Conservation (phyloP, 2,797 vertebrate species). For the Platalea minor region DNA sequence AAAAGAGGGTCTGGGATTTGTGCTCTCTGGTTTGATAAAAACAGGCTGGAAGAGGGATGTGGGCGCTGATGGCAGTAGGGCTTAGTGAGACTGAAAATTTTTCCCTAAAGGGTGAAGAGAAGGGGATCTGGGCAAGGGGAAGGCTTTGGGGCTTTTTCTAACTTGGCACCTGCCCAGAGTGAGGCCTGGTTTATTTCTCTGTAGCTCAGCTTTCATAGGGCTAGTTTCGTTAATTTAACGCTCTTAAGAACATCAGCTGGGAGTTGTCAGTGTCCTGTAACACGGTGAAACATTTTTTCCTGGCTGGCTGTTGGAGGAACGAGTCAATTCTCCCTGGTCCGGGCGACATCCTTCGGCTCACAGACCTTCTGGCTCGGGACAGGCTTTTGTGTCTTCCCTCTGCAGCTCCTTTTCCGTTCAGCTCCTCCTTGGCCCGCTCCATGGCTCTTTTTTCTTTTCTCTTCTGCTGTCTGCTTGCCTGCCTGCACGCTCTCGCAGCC, state of each 20-base stretch:
- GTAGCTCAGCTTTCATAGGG: conserved; percentile 42
- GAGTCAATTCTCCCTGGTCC: conserved; percentile 65
- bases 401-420: conserved; percentile 47
- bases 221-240: not conserved
- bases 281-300: conserved; percentile 62
- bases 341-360: conserved; percentile 66
- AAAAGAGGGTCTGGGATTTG: not conserved
- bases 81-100: not conserved
- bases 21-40: not conserved
- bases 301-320: conserved; percentile 75
- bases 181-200: conserved; percentile 16
- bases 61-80: not conserved
- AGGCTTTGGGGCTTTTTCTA: conserved; percentile 17
- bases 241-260: conserved; percentile 54
- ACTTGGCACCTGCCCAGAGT: not conserved
- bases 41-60: not conserved
- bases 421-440: conserved; percentile 52
- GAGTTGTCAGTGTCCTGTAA: conserved; percentile 58
- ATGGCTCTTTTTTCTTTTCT: conserved; percentile 44
- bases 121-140: conserved; percentile 8
- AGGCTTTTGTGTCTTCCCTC: conserved; percentile 66
- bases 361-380: conserved; percentile 68
- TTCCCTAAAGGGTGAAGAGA: not conserved
- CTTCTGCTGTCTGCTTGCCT: conserved; percentile 29
- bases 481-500: conserved; percentile 47